These are phyloP conservation scores for Trichacis sp. DNA, from an alignment of 2,888 invertebrate genomes.

Conservation along the genomic window DNA sequence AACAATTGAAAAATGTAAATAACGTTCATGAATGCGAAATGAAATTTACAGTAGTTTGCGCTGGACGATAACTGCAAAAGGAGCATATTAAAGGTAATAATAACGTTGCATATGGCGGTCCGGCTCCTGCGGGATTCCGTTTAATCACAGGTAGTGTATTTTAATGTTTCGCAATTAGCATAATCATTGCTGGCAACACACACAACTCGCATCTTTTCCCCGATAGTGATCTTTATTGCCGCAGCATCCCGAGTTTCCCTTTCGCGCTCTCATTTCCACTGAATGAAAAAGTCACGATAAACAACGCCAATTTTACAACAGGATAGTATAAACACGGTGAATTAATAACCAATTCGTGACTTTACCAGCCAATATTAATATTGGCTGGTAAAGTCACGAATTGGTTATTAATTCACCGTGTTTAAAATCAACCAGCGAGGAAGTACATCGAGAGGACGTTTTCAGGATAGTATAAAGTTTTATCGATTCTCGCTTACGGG, in stretches of 20 bases:
- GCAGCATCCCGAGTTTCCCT: background rate
- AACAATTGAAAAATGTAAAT: background rate
- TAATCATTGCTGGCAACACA: constrained; percentile 19
- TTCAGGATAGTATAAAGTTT: too few relatives aligned
- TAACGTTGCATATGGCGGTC: constrained; percentile 16
- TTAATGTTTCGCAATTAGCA: constrained; percentile 24
- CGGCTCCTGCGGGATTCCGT: constrained; percentile 19
- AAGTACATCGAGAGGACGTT: too few relatives aligned
- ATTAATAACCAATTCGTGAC: too few relatives aligned
- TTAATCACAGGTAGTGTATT: constrained; percentile 27
- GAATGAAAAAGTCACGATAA: background rate
- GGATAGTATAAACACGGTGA: too few relatives aligned
- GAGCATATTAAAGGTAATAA: constrained; percentile 16
- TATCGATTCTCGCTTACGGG: too few relatives aligned
- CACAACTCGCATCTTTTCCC: constrained; percentile 15
- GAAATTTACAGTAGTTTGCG: background rate
- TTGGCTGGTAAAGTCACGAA: too few relatives aligned
- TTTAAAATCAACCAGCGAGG: too few relatives aligned
- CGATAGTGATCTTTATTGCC: constrained; percentile 13
- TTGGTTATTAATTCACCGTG: too few relatives aligned
- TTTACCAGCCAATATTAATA: too few relatives aligned
- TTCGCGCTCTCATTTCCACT: background rate
- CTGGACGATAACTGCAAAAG: background rate
- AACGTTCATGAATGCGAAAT: background rate
- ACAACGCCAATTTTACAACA: background rate